A percentile compares a stretch with the other conserved stretches of the same genome.
Evolutionary conservation across 2,888 invertebrate genomes (phyloP).

Genomic region (Aricia artaxerxes): DNA sequence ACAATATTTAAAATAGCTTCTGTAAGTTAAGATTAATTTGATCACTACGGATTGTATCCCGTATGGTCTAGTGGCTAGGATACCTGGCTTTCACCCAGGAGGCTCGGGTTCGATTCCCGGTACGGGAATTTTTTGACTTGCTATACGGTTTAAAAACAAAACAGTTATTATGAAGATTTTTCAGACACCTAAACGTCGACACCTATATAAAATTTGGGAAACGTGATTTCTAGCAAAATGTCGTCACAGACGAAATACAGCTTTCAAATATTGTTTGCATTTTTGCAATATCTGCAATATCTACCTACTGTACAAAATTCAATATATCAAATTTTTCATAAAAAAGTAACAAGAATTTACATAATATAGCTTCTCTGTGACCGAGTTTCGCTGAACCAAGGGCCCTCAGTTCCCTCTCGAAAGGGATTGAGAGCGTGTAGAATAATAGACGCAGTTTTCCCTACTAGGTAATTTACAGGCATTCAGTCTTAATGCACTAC

Average conservation of each 20-base stretch:
- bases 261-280: not conserved
- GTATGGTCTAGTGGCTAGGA: constrained; percentile 86
- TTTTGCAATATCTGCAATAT: not conserved
- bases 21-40: too few species aligned
- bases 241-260: not conserved
- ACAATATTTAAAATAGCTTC: too few species aligned
- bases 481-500: not conserved
- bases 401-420: constrained; percentile 5
- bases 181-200: too few species aligned
- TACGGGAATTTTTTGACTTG: constrained; percentile 72
- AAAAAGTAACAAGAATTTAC: not conserved
- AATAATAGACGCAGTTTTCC: not conserved
- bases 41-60: constrained; percentile 53
- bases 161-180: too few species aligned
- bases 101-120: constrained; percentile 88
- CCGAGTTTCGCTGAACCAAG: constrained; percentile 19
- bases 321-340: too few species aligned
- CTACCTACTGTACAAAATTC: too few species aligned
- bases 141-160: too few species aligned
- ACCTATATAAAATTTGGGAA: not conserved
- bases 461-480: not conserved
- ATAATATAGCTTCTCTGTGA: not conserved
- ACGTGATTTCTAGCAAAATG: not conserved
- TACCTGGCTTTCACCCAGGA: constrained; percentile 87
- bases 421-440: not conserved